Base-by-base conservation (phyloP, 2,888 invertebrate genomes). In the Idaea aversata region DNA sequence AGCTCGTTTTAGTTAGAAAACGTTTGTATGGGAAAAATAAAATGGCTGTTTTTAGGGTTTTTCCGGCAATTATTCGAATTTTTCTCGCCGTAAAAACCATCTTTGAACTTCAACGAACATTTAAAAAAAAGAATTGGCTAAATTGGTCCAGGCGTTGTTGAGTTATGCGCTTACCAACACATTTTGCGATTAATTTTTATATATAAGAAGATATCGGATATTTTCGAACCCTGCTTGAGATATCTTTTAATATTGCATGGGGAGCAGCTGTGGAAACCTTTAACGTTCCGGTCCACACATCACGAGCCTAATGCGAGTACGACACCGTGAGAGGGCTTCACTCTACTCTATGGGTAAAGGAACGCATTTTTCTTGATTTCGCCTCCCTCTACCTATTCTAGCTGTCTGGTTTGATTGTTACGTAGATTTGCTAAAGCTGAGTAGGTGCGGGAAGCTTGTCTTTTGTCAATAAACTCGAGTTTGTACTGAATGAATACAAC, bases 251-350 rank as follows among this genome's bases (percentile, higher is more conserved):
- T 89, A 88, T 86, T 81, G 83, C 84, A 83, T 77, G 78, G 82
- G 87, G 87, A 84, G 86, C 88, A 88, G 88, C 87, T 88, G 89
- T 82, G 82, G 82, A 82, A 87, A 84, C 86, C 88, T 88, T 88
- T 89, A 88, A 86, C 86, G 84, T 84, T 78, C 71, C 70, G 69
- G 67, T 69, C 69, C 65, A 67, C 69, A 59, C 34, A 34, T 59
- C 34, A 25, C 70, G 79, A 80, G 82, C 77, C 77, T 85, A 86
- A 87, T 86, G 76, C 77, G 76, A 72, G 75, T 76, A 77, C 79
- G 79, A 81, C 80, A 83, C 84, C 80, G 76, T 73, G 75, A 78
- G 81, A 79, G 47, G 47, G 47, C 47, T 75, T 79, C 77, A 80
- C 81, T 76, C 78, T 78, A 77, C 76, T 77, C 78, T 82, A 78